These are phyloP conservation scores for Phocoena phocoena DNA, from an alignment of 2,113 vertebrate species.

Conservation along the genomic window DNA sequence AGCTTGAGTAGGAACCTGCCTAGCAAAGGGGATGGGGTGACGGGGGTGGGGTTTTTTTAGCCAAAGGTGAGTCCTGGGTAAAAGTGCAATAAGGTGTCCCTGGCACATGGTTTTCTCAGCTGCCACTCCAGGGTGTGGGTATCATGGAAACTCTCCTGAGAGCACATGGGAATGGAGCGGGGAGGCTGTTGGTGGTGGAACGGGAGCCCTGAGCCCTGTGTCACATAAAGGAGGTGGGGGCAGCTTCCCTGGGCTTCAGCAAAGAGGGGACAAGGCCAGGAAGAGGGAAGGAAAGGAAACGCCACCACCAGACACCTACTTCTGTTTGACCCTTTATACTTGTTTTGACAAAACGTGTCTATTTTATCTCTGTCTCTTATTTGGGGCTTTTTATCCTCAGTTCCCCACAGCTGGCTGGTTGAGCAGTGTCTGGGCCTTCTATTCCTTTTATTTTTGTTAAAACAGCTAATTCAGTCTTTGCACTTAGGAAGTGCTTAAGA, in stretches of 20 bases:
- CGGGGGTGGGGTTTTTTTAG: not conserved
- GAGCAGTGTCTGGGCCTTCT: not conserved
- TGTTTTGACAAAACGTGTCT: not conserved
- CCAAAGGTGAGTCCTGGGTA: not conserved
- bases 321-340: not conserved
- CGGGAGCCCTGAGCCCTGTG: not conserved
- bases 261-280: not conserved
- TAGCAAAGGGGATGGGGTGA: not conserved
- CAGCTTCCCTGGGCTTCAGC: not conserved
- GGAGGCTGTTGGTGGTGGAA: accelerated
- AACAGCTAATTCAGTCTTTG: not conserved
- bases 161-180: accelerated
- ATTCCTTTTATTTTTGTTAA: not conserved
- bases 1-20: not conserved
- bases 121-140: not conserved
- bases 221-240: not conserved
- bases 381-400: not conserved
- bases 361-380: not conserved
- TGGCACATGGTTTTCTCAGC: not conserved
- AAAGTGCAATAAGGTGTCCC: not conserved
- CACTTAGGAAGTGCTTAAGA: not conserved
- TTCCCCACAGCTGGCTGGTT: not conserved
- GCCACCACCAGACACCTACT: not conserved
- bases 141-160: not conserved
- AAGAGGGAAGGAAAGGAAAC: not conserved